phyloP scores from a whole-genome alignment of 2,888 invertebrate species.

The Drosophila prostipennis region DNA sequence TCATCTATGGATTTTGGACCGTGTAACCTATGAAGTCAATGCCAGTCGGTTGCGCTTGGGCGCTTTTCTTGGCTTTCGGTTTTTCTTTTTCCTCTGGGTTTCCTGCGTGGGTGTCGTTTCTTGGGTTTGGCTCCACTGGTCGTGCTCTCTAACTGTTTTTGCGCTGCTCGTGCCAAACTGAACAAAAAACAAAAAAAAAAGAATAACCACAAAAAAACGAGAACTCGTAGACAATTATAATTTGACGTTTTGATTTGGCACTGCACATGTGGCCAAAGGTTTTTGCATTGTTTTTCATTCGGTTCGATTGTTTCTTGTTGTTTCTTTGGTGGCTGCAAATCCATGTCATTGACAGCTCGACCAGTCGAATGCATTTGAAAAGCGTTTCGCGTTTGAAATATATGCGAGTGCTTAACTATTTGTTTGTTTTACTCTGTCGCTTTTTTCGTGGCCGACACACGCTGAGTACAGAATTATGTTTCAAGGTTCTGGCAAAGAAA shows the following conservation, averaged over 20 bases:
- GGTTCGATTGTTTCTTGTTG: conserved; percentile 34
- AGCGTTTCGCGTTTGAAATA: conserved; percentile 16
- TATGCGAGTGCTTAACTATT: conserved; percentile 56
- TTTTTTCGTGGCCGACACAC: conserved; percentile 43
- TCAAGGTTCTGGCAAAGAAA: conserved; percentile 51
- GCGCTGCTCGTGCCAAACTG: conserved; percentile 68
- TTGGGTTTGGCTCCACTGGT: conserved; percentile 51
- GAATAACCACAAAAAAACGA: conserved; percentile 32
- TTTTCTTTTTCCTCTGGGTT: conserved; percentile 54
- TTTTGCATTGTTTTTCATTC: conserved; percentile 40
- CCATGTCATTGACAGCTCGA: conserved; percentile 75
- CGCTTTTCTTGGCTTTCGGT: conserved; percentile 76
- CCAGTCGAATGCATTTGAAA: conserved; percentile 41
- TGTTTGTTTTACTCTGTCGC: conserved; percentile 49
- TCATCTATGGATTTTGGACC: not conserved
- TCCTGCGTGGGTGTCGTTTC: conserved; percentile 60
- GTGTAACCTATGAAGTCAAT: conserved; percentile 26
- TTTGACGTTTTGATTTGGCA: conserved; percentile 80
- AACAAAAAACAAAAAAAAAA: conserved; percentile 12
- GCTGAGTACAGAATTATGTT: conserved; percentile 33
- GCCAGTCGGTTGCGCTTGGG: conserved; percentile 72
- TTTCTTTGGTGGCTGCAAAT: conserved; percentile 55
- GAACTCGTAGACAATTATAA: conserved; percentile 76
- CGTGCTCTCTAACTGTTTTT: conserved; percentile 63
- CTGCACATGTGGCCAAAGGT: conserved; percentile 62